phyloP scores from a whole-genome alignment of 2,888 invertebrate genomes.

The Tiphia femorata region DNA sequence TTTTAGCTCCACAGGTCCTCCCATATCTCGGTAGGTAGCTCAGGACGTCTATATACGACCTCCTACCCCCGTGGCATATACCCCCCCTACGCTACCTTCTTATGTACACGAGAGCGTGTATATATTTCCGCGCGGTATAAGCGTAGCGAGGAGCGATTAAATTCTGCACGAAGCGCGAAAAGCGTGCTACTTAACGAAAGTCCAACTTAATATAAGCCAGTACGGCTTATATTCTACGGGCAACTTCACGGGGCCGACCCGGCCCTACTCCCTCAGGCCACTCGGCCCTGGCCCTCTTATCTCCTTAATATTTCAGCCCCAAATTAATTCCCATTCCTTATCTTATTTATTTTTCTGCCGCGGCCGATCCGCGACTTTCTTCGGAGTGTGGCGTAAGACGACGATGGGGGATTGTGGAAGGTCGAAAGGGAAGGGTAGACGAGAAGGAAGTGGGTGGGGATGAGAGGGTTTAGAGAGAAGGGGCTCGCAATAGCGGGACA shows the following conservation, averaged over 20 bases:
- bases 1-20: too few relatives aligned
- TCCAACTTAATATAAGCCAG: slow-evolving; percentile 28
- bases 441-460: not conserved
- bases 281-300: slow-evolving; percentile 19
- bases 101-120: not conserved
- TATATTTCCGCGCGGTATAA: not conserved
- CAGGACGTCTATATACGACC: too few relatives aligned
- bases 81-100: too few relatives aligned
- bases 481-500: slow-evolving; percentile 7
- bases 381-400: not conserved
- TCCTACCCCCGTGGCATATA: too few relatives aligned
- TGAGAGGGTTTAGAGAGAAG: slow-evolving; percentile 18
- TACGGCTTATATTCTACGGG: too few relatives aligned
- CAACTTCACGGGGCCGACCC: too few relatives aligned
- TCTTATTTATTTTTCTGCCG: slow-evolving; percentile 47
- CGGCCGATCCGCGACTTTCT: slow-evolving; percentile 12
- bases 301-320: slow-evolving; percentile 39
- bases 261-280: too few relatives aligned
- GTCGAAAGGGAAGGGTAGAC: not conserved
- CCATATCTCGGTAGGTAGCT: too few relatives aligned
- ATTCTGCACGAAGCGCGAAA: slow-evolving; percentile 23
- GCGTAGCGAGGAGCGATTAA: slow-evolving; percentile 24
- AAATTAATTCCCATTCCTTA: slow-evolving; percentile 52
- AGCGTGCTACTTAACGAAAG: slow-evolving; percentile 21
- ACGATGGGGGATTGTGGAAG: not conserved